Evolutionary conservation across 2,888 invertebrate genomes (phyloP).

Genomic region (Melikaiella ostensackeni): DNA sequence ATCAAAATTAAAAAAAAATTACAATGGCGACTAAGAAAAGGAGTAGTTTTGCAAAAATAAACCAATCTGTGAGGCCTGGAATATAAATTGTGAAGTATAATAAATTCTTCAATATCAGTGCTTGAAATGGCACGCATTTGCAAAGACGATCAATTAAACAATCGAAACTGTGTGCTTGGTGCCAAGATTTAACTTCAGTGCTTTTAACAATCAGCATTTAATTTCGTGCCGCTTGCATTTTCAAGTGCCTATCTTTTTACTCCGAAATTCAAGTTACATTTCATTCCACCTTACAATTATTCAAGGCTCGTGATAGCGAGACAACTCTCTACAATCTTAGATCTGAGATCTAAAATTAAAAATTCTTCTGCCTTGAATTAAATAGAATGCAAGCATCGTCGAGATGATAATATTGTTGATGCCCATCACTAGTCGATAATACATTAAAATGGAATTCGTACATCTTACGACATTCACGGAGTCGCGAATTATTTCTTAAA

Average conservation of each 20-base stretch:
- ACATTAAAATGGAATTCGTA: conserved; percentile 37
- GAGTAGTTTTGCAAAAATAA: not conserved
- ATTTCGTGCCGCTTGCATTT: not conserved
- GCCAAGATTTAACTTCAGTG: not conserved
- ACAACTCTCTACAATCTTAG: not conserved
- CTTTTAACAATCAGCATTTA: not conserved
- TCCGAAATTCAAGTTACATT: not conserved
- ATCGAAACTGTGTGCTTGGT: not conserved
- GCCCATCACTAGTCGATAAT: conserved; percentile 36
- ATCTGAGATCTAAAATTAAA: not conserved
- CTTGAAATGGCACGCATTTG: not conserved
- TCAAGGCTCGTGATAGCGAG: not conserved
- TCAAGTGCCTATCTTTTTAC: not conserved
- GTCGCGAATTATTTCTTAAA: conserved; percentile 34
- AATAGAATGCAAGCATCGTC: not conserved
- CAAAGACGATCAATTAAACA: not conserved
- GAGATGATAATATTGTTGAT: conserved; percentile 14
- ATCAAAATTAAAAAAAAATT: no score
- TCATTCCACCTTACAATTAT: not conserved
- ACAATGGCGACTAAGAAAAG: no score
- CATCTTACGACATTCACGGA: conserved; percentile 37
- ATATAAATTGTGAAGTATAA: not conserved
- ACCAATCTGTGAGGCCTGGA: not conserved
- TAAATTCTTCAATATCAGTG: not conserved
- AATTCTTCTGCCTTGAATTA: not conserved